Percentiles rank a stretch among this genome's conserved stretches.
Evolutionary conservation across 2,113 vertebrate species (phyloP).

Genomic region (Cygnus buccinator): DNA sequence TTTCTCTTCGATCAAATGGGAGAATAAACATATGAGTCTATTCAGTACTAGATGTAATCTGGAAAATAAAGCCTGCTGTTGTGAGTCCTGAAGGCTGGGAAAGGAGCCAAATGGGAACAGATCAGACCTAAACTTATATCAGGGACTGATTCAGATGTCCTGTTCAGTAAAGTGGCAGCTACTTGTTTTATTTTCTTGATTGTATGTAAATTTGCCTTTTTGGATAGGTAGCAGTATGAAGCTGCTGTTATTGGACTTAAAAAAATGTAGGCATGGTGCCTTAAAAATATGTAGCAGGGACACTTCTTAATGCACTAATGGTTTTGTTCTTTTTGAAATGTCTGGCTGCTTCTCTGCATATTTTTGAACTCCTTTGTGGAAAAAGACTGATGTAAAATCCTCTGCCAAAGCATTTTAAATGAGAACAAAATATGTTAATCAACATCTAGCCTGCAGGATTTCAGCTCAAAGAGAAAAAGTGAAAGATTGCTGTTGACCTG

Average conservation of each 20-base stretch:
- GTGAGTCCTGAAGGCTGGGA: background rate
- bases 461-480: background rate
- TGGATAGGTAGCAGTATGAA: background rate
- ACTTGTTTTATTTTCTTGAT: background rate
- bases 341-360: background rate
- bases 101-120: background rate
- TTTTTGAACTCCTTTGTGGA: background rate
- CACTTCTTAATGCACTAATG: background rate
- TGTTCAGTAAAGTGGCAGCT: background rate
- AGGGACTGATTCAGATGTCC: background rate
- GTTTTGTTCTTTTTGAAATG: background rate
- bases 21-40: background rate
- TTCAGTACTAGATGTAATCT: background rate
- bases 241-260: background rate
- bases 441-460: background rate
- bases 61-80: conserved; percentile 44
- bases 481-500: background rate
- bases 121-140: background rate
- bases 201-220: background rate
- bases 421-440: background rate
- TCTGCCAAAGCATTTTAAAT: background rate
- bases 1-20: conserved; percentile 6
- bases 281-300: background rate
- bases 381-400: background rate
- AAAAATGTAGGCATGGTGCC: background rate